phyloP scores from a whole-genome alignment of 2,797 vertebrate species.

The Florisuga fusca region DNA sequence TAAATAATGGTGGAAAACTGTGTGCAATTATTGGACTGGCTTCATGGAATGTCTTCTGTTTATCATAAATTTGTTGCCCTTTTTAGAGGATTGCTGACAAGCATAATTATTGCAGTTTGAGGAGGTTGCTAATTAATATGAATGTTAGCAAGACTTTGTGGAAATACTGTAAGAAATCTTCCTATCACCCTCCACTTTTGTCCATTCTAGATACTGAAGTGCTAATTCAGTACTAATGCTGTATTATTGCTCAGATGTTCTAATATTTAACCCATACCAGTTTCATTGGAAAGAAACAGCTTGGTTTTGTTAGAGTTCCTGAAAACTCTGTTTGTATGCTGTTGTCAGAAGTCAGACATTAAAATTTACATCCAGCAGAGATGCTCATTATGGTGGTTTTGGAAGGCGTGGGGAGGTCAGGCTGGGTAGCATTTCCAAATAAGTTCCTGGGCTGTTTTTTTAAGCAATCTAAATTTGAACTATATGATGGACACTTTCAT shows the following conservation, averaged over 20 bases:
- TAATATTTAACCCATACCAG: not conserved
- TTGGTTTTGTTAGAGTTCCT: not conserved
- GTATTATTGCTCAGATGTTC: not conserved
- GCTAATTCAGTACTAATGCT: not conserved
- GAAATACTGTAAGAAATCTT: not conserved
- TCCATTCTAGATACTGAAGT: not conserved
- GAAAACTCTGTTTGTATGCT: not conserved
- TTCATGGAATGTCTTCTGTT: slow-evolving; percentile 29
- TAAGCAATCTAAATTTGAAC: not conserved
- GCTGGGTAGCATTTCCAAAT: not conserved
- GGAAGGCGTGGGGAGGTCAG: not conserved
- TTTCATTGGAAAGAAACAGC: not conserved
- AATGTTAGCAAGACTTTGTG: not conserved
- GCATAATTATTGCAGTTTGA: slow-evolving; percentile 6
- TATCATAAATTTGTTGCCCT: not conserved
- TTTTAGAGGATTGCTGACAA: slow-evolving; percentile 12
- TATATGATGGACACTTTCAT: not conserved
- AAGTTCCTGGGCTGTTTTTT: not conserved
- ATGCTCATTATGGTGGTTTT: not conserved
- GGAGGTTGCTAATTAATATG: not conserved
- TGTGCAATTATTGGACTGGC: slow-evolving; percentile 2
- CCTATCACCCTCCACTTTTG: not conserved
- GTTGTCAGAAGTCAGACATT: not conserved
- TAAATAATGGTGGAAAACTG: slow-evolving; percentile 4
- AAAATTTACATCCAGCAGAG: not conserved